A percentile compares a stretch with the other conserved stretches of the same genome.
These are phyloP conservation scores for Brachionus paranguensis DNA, from an alignment of 1,140 invertebrate species.

Conservation along the genomic window DNA sequence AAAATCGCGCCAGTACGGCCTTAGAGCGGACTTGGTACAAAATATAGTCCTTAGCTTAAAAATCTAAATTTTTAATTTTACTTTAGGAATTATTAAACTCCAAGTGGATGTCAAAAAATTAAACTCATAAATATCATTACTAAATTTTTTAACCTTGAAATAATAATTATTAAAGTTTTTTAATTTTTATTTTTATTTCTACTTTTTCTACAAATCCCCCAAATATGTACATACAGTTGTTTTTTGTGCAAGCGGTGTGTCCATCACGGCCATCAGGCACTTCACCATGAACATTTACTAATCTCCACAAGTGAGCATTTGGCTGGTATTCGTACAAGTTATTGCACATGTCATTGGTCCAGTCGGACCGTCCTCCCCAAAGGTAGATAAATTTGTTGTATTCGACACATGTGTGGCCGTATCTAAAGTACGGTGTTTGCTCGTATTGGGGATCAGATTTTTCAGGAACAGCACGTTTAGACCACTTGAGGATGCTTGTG, in stretches of 20 bases:
- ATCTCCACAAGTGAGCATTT: slow-evolving; percentile 64
- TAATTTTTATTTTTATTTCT: background rate
- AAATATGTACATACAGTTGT: slow-evolving; percentile 78
- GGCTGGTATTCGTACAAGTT: slow-evolving; percentile 72
- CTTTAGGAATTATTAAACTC: slow-evolving; percentile 19
- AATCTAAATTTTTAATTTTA: background rate
- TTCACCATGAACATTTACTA: slow-evolving; percentile 62
- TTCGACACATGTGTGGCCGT: slow-evolving; percentile 79
- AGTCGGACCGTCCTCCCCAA: slow-evolving; percentile 83
- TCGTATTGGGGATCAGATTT: background rate
- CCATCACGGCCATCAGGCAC: slow-evolving; percentile 76
- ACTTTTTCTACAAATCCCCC: slow-evolving; percentile 62
- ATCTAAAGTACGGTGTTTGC: slow-evolving; percentile 59
- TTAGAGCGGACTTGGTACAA: background rate
- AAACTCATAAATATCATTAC: background rate
- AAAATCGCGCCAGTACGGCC: slow-evolving; percentile 74
- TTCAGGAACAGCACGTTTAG: slow-evolving; percentile 31
- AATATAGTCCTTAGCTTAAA: background rate
- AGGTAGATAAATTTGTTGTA: slow-evolving; percentile 71
- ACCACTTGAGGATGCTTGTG: slow-evolving; percentile 54
- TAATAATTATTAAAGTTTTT: background rate
- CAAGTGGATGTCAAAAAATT: slow-evolving; percentile 6
- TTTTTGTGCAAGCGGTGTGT: slow-evolving; percentile 76
- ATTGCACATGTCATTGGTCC: slow-evolving; percentile 65
- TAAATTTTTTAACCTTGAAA: slow-evolving; percentile 29